Evolutionary conservation across 2,113 vertebrate genomes (phyloP), one percentile per base, ranked within the genome.

Genomic region (Phyllostomus hastatus): DNA sequence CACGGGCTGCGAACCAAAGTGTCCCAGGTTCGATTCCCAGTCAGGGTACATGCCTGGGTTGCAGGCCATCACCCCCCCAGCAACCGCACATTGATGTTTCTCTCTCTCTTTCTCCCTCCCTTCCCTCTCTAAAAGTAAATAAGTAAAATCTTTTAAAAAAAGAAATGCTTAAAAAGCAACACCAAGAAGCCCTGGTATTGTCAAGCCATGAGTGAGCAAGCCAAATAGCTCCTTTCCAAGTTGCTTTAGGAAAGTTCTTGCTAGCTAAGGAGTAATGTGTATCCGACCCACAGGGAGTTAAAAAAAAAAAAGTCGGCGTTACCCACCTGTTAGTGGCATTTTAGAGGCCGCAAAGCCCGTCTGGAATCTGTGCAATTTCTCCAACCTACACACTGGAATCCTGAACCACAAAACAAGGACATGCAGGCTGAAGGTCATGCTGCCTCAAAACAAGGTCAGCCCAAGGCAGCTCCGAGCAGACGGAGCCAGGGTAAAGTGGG

Each of bases 311-410:
- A 33, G 73, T 50, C 31, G n/a, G 43, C 1, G 2, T 52, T 9
- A 24, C 33, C 38, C 82, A 87, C 89, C 90, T 85, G 75, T 24
- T 41, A 17, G 17, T n/a, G 70, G 76, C 41, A 41, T 85, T 73
- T 96, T 35, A 22, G 57, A 59, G n/a, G 50, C 28, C 1, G 43
- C 16, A 57, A 96, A 96, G 90, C 86, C 91, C 28, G 52, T 73
- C 87, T 67, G 92, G 92, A 97, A 94, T 95, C 95, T 41, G 33
- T 82, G 78, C 66, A 38, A 91, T 91, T 80, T 85, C 90, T 83
- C 4, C 52, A 43, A 33, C 95, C 95, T 96, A 80, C 82, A 46
- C 54, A 31, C 61, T 94, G 35, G 26, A 92, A 33, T 78, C 73
- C 81, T 59, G 70, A 97, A 54, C 61, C 90, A 70, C 20, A 0